Conservation (phyloP, 1,140 invertebrate genomes). For the Micrasema longulum region DNA sequence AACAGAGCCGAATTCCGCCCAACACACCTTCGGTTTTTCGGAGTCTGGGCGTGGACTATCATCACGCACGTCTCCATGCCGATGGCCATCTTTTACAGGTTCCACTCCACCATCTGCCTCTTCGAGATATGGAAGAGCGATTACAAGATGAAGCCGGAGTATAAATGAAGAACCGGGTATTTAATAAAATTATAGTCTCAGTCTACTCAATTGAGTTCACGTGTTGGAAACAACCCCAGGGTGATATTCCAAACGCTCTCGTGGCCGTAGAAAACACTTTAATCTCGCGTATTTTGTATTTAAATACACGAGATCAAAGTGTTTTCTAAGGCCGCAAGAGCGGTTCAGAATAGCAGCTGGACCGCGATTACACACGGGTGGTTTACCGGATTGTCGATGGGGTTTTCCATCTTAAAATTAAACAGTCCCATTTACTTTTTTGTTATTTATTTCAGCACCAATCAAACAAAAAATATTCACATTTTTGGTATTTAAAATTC, state of each 20-base stretch:
- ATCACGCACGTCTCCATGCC: conserved; percentile 89
- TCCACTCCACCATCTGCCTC: conserved; percentile 94
- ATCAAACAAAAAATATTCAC: too few relatives aligned
- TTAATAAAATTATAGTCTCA: neutral
- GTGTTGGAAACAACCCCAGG: neutral
- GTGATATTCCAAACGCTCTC: neutral
- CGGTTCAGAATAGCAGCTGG: neutral
- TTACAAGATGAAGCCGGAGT: conserved; percentile 76
- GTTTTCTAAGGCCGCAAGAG: too few relatives aligned
- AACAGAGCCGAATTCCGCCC: conserved; percentile 84
- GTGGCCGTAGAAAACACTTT: too few relatives aligned
- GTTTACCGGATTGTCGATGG: neutral
- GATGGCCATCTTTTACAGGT: conserved; percentile 87
- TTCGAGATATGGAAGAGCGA: conserved; percentile 97
- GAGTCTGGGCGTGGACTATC: conserved; percentile 88
- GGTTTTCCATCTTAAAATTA: too few relatives aligned
- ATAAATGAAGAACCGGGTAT: neutral
- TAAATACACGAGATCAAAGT: neutral
- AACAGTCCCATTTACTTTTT: too few relatives aligned
- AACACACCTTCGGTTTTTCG: conserved; percentile 83
- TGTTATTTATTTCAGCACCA: too few relatives aligned
- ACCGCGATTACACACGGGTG: neutral
- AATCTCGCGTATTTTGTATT: neutral
- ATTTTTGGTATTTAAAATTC: too few relatives aligned
- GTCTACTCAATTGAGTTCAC: neutral